A percentile compares a stretch with the other conserved stretches of the same genome.
Evolutionary conservation across 2,797 vertebrate species (phyloP).

Genomic region (Eulemur rubriventer): DNA sequence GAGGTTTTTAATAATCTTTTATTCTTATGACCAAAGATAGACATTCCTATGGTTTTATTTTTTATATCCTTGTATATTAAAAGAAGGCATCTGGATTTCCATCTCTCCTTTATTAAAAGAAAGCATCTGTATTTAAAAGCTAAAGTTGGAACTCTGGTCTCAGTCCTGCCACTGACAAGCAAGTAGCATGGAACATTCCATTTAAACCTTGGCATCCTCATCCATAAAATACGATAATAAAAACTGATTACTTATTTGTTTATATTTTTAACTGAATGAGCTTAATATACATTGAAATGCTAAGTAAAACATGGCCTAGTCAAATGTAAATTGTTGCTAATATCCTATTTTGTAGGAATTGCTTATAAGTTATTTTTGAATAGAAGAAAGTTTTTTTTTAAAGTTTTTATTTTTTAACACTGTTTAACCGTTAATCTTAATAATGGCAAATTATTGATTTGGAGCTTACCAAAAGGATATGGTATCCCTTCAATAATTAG

Average conservation of each 20-base stretch:
- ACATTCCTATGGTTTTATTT: neutral
- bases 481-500: neutral
- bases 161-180: neutral
- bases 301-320: neutral
- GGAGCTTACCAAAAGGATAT: neutral
- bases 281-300: neutral
- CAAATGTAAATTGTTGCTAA: neutral
- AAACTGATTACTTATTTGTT: neutral
- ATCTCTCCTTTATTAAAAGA: neutral
- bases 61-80: neutral
- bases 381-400: constrained; percentile 3
- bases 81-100: neutral
- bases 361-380: constrained; percentile 37
- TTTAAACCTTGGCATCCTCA: neutral
- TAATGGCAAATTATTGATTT: neutral
- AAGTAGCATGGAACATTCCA: neutral
- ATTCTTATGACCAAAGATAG: neutral
- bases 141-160: neutral
- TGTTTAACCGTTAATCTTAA: neutral
- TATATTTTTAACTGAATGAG: constrained; percentile 1
- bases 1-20: neutral
- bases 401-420: neutral
- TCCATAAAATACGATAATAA: neutral
- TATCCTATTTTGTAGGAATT: neutral
- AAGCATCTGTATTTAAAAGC: neutral